Conservation (phyloP, 2,113 vertebrate species). For the Oceanites oceanicus region DNA sequence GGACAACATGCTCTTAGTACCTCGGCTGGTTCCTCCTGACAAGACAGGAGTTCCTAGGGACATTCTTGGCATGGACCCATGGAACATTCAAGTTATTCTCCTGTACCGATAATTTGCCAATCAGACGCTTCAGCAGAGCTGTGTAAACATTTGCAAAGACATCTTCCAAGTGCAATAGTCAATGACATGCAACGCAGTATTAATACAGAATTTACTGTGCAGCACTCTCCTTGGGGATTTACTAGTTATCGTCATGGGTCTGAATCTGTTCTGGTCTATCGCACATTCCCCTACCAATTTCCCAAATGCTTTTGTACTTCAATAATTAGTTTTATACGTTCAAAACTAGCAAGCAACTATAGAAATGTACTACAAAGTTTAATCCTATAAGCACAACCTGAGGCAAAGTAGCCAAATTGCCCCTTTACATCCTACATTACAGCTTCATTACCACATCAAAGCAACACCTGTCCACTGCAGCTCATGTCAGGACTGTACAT, state of each 20-base stretch:
- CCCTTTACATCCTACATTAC: not conserved
- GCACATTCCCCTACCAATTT: not conserved
- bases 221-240: not conserved
- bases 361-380: not conserved
- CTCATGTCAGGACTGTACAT: not conserved
- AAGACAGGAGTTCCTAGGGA: not conserved
- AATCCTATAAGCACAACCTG: not conserved
- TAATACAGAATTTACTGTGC: not conserved
- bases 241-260: not conserved
- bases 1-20: not conserved
- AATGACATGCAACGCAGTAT: not conserved
- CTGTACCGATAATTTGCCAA: not conserved
- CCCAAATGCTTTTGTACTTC: not conserved
- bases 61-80: rapidly evolving
- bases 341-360: not conserved
- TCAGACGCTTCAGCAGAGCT: not conserved
- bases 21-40: not conserved
- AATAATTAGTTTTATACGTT: not conserved
- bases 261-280: not conserved
- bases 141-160: not conserved
- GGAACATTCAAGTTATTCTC: not conserved
- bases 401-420: not conserved
- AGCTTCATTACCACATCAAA: not conserved
- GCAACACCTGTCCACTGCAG: not conserved
- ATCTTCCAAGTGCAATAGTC: not conserved